Evolutionary conservation across 2,888 invertebrate species (phyloP), one percentile per base, ranked within the genome.

Genomic region (Scaeva pyrastri): DNA sequence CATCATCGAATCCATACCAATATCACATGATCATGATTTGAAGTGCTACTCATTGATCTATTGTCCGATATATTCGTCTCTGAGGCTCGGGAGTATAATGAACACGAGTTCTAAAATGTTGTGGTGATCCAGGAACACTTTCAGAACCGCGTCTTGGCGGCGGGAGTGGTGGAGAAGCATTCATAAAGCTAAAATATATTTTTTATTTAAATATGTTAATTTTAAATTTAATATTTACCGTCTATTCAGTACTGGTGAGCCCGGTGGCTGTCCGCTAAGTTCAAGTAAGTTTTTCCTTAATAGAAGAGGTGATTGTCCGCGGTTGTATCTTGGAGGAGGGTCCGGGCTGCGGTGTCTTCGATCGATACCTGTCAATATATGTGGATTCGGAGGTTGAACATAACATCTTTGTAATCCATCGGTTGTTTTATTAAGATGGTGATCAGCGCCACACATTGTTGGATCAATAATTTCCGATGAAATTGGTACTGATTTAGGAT

Each of bases 51-150:
- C 92, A 92, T 92, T 92, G 92, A 90, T 92, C 92, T 90, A 92
- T 92, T 45, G 92, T 92, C 70, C 93, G 93, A 90, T 93, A 94
- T 86, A 94, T 91, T 88, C 94, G 93, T 84, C 94, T 90, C 89
- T 94, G 94, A 60, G 94, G 94, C 90, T 94, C 94, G 21, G 94
- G 94, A 52, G 94, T 94, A 88, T 94, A 94, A 88, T 94, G 94
- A 84, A 94, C 94, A 86, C 95, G 94, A 16, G 95, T 94, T 86
- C 95, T 93, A 76, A 95, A 93, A 89, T 95, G 95, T 88, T 93
- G 95, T 16, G 96, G 96, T 70, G 95, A 95, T 56, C 95, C 95
- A 23, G 96, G 95, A 75, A 95, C 95, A 90, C 95, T 95, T 91
- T 95, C 95, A 2, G 95, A 95, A 23, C 95, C 93, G 81, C 95